These are phyloP conservation scores for Troilus luridus DNA, from an alignment of 2,888 invertebrate species.

Conservation along the genomic window DNA sequence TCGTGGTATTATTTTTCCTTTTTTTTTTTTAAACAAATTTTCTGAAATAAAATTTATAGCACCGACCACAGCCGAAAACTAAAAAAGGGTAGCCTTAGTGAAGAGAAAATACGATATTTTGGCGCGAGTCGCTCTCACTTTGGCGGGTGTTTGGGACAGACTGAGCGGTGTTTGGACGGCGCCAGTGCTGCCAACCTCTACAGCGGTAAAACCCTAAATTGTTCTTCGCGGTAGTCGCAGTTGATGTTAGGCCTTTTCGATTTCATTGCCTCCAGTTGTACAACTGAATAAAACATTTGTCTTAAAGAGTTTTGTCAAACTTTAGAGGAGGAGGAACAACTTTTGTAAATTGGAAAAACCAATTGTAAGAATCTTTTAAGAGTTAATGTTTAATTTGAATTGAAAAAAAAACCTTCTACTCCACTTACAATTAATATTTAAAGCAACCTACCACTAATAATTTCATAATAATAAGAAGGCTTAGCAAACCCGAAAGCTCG, in stretches of 20 bases:
- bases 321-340: too few relatives aligned
- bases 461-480: too few relatives aligned
- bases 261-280: not conserved
- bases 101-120: not conserved
- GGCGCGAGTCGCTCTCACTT: slow-evolving; percentile 39
- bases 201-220: slow-evolving; percentile 40
- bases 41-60: not conserved
- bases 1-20: not conserved
- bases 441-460: too few relatives aligned
- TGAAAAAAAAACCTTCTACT: too few relatives aligned
- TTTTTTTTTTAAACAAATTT: not conserved
- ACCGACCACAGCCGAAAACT: slow-evolving; percentile 3
- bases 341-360: too few relatives aligned
- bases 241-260: not conserved
- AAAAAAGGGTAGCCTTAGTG: not conserved
- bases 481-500: too few relatives aligned
- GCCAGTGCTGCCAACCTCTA: slow-evolving; percentile 41
- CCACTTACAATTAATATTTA: too few relatives aligned
- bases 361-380: too few relatives aligned
- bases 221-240: slow-evolving; percentile 41
- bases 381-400: too few relatives aligned
- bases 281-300: not conserved
- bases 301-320: too few relatives aligned
- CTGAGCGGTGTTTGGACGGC: slow-evolving; percentile 47
- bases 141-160: slow-evolving; percentile 38